Evolutionary conservation across 1,140 invertebrate species (phyloP).

Genomic region (Micrasema minimum): DNA sequence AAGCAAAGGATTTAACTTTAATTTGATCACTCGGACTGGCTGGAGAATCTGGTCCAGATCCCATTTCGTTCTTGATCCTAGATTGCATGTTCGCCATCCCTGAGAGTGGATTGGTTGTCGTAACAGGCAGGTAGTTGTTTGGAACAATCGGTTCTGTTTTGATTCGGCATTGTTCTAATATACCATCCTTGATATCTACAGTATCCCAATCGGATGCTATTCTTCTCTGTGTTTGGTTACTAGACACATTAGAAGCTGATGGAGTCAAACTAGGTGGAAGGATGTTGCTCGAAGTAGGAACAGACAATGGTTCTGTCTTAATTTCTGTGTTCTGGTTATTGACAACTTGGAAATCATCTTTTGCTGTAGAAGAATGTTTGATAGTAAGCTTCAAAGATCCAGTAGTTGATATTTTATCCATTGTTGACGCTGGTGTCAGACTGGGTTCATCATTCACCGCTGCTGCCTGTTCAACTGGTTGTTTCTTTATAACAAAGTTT

Average conservation of each 20-base stretch:
- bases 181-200: conserved; percentile 40
- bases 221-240: conserved; percentile 16
- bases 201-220: conserved; percentile 12
- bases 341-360: conserved; percentile 40
- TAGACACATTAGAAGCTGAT: no score
- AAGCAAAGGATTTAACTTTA: conserved; percentile 38
- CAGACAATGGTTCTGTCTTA: conserved; percentile 2
- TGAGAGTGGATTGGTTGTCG: not conserved
- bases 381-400: conserved; percentile 46
- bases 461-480: not conserved
- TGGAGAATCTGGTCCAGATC: conserved; percentile 16
- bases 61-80: conserved; percentile 39
- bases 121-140: not conserved
- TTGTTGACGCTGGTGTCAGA: not conserved
- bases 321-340: conserved; percentile 8
- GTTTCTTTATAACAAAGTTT: conserved; percentile 10
- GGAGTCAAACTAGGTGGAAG: not conserved
- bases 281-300: not conserved
- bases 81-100: conserved; percentile 15
- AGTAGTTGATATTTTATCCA: conserved; percentile 9
- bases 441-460: not conserved
- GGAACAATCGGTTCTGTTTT: conserved; percentile 41
- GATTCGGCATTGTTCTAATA: conserved; percentile 41
- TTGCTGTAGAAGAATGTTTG: conserved; percentile 43
- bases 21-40: conserved; percentile 18